These are phyloP conservation scores for Cisticola juncidis DNA, from an alignment of 2,113 vertebrate species.

Conservation along the genomic window DNA sequence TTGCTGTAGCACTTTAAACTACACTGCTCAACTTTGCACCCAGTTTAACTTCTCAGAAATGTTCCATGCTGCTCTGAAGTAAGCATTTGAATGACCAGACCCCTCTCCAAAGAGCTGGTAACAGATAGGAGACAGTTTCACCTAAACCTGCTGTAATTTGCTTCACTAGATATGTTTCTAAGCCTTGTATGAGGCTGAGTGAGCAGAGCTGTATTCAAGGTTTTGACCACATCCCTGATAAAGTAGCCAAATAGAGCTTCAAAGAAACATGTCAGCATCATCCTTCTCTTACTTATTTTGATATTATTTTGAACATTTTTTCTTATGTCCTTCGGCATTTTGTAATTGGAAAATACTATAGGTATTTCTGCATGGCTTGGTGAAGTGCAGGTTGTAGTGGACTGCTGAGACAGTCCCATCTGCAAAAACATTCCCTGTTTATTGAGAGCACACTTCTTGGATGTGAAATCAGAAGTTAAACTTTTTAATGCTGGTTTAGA, in stretches of 20 bases:
- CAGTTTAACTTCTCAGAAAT: background rate
- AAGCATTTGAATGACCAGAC: background rate
- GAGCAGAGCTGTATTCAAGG: background rate
- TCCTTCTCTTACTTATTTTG: background rate
- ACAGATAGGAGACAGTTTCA: background rate
- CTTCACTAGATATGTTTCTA: background rate
- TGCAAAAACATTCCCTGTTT: background rate
- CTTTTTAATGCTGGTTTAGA: background rate
- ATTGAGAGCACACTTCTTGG: background rate
- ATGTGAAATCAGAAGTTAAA: background rate
- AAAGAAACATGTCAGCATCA: background rate
- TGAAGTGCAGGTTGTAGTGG: background rate
- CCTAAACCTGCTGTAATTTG: background rate
- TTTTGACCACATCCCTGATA: background rate
- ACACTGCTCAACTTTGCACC: background rate
- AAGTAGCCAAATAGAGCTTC: background rate
- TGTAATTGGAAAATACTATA: background rate
- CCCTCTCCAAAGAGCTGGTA: background rate
- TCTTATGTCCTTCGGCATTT: background rate
- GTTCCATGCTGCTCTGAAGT: background rate
- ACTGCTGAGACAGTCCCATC: background rate
- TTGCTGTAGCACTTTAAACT: background rate
- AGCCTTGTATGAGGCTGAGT: background rate
- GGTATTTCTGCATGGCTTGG: background rate
- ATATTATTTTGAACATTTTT: background rate